These are phyloP conservation scores for Seriola aureovittata DNA, from an alignment of 2,113 vertebrate genomes.

Conservation along the genomic window DNA sequence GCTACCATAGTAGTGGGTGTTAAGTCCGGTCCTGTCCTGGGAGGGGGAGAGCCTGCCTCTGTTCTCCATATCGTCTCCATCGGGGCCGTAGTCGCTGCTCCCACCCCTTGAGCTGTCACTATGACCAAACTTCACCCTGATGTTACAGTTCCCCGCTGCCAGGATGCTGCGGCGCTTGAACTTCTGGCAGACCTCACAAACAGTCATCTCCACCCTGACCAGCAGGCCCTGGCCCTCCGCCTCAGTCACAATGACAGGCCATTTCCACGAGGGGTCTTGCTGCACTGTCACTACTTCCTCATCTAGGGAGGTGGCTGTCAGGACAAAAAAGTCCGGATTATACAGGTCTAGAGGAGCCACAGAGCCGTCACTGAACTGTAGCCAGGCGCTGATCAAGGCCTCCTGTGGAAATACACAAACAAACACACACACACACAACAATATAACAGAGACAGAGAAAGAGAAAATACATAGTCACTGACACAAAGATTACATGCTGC, in stretches of 20 bases:
- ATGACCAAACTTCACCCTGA: constrained; percentile 91
- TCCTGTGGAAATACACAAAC: constrained; percentile 84
- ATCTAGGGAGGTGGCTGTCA: constrained; percentile 90
- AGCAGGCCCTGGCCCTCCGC: constrained; percentile 93
- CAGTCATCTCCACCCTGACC: constrained; percentile 93
- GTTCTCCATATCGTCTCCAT: constrained; percentile 87
- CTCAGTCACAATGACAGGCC: constrained; percentile 90
- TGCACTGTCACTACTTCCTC: constrained; percentile 87
- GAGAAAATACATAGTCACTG: constrained; percentile 3
- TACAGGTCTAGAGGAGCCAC: constrained; percentile 94
- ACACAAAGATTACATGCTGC: constrained; percentile 17
- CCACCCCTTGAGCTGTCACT: constrained; percentile 78
- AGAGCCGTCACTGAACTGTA: constrained; percentile 96
- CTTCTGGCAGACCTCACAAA: constrained; percentile 94
- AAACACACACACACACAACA: background rate
- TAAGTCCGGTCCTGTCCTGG: constrained; percentile 85
- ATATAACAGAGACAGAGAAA: constrained; percentile 9
- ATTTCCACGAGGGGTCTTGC: constrained; percentile 80
- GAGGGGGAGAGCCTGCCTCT: constrained; percentile 85
- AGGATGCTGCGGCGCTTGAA: constrained; percentile 93
- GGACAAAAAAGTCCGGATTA: constrained; percentile 88
- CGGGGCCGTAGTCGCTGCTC: constrained; percentile 75
- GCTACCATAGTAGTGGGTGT: constrained; percentile 84
- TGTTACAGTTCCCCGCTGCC: constrained; percentile 87
- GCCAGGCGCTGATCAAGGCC: constrained; percentile 93